Evolutionary conservation across 2,888 invertebrate species (phyloP), one percentile per base, ranked within the genome.

Genomic region (Drosophila nigricruria): DNA sequence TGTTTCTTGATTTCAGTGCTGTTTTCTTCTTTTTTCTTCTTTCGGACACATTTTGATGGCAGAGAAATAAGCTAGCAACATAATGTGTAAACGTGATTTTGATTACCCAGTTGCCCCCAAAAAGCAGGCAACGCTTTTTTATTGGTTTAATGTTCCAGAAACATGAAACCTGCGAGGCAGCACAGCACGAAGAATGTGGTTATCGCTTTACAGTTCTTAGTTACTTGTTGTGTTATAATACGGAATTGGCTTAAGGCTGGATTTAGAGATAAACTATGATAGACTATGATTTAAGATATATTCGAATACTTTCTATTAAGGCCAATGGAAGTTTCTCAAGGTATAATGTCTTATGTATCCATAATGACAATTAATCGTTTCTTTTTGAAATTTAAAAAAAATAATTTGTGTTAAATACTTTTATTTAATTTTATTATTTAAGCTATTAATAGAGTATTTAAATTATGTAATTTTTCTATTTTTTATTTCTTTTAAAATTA

Each of bases 1-100:
- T 84, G 79, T 69, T 75, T 77, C 77, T 81, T 81, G 81, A 81
- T 79, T 79, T 79, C 34, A 42, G 67, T 54, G 67, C 65, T 64
- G 71, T 54, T 23, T 25, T 36, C 4, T n/a, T 27, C 8, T 16
- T 25, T 27, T 10, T 16, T 23, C 2, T 1, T 10, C 18, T n/a
- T 23, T 16, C 34, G 40, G 50, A 56, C 53, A 57, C 45, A 73
- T 60, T n/a, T 53, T 34, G 50, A 6, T 43, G 25, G 12, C 49
- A 43, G 20, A 47, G 62, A 66, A 59, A 52, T 43, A 62, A 56
- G 47, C 60, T 20, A 14, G 43, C 25, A 14, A 20, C 56, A 63
- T 52, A 61, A 65, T 64, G 58, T 36, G 42, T 18, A 47, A 56
- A 61, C 47, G 56, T 32, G 38, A 61, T 70, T 66, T 60, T 65